These are phyloP conservation scores for Ibycter americanus DNA, from an alignment of 2,797 vertebrate species.

Conservation along the genomic window DNA sequence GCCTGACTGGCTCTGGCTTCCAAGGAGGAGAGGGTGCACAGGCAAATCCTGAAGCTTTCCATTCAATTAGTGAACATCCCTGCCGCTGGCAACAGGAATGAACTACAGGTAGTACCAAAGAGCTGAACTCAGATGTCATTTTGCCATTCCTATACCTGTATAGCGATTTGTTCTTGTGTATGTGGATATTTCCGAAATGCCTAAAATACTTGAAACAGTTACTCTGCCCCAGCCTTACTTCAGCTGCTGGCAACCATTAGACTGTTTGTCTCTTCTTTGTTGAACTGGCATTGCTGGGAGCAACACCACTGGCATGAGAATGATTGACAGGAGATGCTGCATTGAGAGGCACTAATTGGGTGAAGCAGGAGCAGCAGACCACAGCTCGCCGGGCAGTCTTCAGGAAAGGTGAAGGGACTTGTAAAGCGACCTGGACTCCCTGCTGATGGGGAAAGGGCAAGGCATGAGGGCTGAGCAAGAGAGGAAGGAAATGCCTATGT, in stretches of 20 bases:
- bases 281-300: slow-evolving; percentile 38
- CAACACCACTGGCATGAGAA: not conserved
- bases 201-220: not conserved
- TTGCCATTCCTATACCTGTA: accelerated
- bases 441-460: not conserved
- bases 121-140: not conserved
- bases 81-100: not conserved
- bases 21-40: not conserved
- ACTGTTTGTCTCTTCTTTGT: slow-evolving; percentile 28
- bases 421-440: not conserved
- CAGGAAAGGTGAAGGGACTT: not conserved
- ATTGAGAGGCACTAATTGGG: not conserved
- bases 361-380: not conserved
- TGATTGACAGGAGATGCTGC: slow-evolving; percentile 21
- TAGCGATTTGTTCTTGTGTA: not conserved
- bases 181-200: not conserved
- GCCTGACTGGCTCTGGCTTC: not conserved
- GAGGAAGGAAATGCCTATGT: not conserved
- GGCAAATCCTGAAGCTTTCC: not conserved
- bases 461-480: not conserved
- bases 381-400: not conserved
- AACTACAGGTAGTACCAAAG: not conserved
- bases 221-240: not conserved
- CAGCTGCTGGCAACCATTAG: slow-evolving; percentile 45
- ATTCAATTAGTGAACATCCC: not conserved